Evolutionary conservation across 2,113 vertebrate species (phyloP).

Genomic region (Erythrocercus mccallii): DNA sequence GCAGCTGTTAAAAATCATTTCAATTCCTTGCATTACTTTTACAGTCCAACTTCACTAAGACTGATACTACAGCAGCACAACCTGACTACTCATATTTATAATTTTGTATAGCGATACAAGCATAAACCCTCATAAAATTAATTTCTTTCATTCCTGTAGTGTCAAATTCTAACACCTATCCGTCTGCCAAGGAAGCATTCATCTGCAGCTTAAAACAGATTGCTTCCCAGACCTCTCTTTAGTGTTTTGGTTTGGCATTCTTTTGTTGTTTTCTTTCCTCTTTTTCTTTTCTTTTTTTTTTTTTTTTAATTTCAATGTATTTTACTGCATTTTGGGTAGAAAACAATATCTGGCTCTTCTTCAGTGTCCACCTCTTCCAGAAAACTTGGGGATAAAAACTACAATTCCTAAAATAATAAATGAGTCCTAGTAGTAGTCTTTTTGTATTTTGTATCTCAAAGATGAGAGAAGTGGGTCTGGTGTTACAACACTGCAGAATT

Average conservation of each 20-base stretch:
- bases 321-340: neutral
- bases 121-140: neutral
- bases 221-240: neutral
- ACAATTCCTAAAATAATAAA: neutral
- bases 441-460: neutral
- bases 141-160: neutral
- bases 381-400: neutral
- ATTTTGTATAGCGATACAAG: neutral
- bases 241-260: neutral
- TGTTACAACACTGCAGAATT: neutral
- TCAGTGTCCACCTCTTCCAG: neutral
- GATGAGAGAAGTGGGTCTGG: neutral
- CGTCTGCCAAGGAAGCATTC: neutral
- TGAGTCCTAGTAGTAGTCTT: neutral
- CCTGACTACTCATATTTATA: neutral
- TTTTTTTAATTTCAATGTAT: neutral
- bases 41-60: neutral
- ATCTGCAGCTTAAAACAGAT: neutral
- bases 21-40: neutral
- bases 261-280: too few relatives aligned
- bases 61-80: neutral
- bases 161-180: neutral
- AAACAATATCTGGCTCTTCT: neutral
- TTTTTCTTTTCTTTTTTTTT: too few relatives aligned
- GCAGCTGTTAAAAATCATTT: neutral